Percentiles rank a stretch among this genome's conserved stretches.
Evolutionary conservation across 2,113 vertebrate species (phyloP).

Genomic region (Hyperopisus bebe): DNA sequence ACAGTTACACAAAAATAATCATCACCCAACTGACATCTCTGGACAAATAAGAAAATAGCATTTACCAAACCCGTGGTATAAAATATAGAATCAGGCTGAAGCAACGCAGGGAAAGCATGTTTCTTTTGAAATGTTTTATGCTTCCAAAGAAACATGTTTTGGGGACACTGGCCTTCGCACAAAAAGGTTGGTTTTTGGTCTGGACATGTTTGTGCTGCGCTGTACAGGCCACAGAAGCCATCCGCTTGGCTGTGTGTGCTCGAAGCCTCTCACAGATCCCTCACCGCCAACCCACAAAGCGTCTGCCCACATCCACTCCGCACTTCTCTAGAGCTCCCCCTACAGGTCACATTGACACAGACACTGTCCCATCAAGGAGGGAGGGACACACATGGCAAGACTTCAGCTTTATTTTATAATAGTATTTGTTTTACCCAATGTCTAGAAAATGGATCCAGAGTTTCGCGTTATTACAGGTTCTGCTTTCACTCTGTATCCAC

Average conservation of each 20-base stretch:
- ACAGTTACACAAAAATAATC: not conserved
- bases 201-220: slow-evolving; percentile 44
- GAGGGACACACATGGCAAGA: slow-evolving; percentile 27
- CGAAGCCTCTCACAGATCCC: slow-evolving; percentile 41
- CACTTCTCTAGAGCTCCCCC: slow-evolving; percentile 45
- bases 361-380: slow-evolving; percentile 28
- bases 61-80: not conserved
- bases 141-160: slow-evolving; percentile 30
- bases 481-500: slow-evolving; percentile 22
- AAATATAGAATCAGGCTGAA: not conserved
- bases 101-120: not conserved
- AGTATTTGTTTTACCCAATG: not conserved
- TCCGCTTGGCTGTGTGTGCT: slow-evolving; percentile 43
- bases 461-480: slow-evolving; percentile 40
- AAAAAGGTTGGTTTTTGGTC: slow-evolving; percentile 42
- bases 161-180: slow-evolving; percentile 32
- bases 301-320: slow-evolving; percentile 50
- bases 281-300: slow-evolving; percentile 49
- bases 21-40: not conserved
- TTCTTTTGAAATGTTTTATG: not conserved
- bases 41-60: not conserved
- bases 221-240: slow-evolving; percentile 47
- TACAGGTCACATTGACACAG: slow-evolving; percentile 32
- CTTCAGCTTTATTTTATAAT: not conserved
- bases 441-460: not conserved